Percentiles rank a stretch among this genome's conserved stretches.
Evolutionary conservation across 2,888 invertebrate species (phyloP).

Genomic region (Bombylius discolor): DNA sequence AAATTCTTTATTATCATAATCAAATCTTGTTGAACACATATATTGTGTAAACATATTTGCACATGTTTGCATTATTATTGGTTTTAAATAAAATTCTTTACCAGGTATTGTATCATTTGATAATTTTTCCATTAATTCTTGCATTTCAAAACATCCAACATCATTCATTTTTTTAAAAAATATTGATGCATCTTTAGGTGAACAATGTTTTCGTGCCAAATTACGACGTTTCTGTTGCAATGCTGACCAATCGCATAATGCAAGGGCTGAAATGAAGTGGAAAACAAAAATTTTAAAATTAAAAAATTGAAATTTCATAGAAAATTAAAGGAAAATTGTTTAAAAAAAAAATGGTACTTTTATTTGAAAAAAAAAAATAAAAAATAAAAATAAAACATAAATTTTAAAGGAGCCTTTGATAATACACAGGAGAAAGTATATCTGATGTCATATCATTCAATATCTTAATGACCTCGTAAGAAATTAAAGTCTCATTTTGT

Average conservation of each 20-base stretch:
- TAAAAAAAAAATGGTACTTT: background rate
- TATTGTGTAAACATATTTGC: conserved; percentile 71
- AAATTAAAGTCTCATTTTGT: no score
- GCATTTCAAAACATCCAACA: conserved; percentile 49
- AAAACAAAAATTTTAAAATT: background rate
- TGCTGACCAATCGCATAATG: conserved; percentile 72
- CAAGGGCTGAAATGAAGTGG: conserved; percentile 50
- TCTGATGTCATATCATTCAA: no score
- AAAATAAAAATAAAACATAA: background rate
- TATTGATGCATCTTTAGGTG: conserved; percentile 55
- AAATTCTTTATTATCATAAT: conserved; percentile 51
- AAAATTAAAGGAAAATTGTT: background rate
- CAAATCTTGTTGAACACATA: conserved; percentile 63
- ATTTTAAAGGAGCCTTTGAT: no score
- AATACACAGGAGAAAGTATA: no score
- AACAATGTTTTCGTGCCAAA: conserved; percentile 61
- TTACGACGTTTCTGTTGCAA: conserved; percentile 62
- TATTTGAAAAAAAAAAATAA: background rate
- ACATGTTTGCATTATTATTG: conserved; percentile 51
- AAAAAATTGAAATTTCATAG: background rate
- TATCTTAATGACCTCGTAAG: no score
- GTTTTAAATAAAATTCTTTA: conserved; percentile 46
- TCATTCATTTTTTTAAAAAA: conserved; percentile 52
- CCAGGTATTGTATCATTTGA: conserved; percentile 33
- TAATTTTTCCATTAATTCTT: conserved; percentile 44